Base-by-base conservation (phyloP, 2,113 vertebrate genomes). In the Corydoras maculifer region DNA sequence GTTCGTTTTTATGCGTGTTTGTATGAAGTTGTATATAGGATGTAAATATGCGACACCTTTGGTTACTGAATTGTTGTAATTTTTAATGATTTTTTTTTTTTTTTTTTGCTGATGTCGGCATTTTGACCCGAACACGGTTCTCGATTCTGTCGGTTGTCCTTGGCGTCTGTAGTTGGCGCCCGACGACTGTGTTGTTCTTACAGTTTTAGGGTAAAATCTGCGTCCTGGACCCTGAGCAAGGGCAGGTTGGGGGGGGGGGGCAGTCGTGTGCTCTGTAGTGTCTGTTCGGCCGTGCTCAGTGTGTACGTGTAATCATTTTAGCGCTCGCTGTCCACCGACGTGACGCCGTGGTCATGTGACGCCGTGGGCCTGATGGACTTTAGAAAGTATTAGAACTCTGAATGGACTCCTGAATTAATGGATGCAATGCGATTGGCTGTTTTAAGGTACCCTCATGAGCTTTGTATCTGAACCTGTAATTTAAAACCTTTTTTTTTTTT, bases 401-500 rank as follows among this genome's bases (percentile, higher is more conserved):
- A 89, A 83, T 62, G 73, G 66, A 74, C 68, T 77, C 84, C 87
- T 88, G 86, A 86, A 87, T 83, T 81, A 49, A 89, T 87, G 86
- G 87, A 90, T 90, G 89, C 88, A 90, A 90, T 90, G 88, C 88
- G 89, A 93, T 91, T 91, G 92, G 87, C 86, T 51, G 50, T 70
- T 74, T 77, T 85, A 93, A 94, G 93, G 93, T 97, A 96, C 93
- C 93, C 91, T 86, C 86, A 89, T 89, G 87, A 88, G 92, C 91
- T 89, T 93, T 87, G 70, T 83, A 84, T 85, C 83, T 84, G 83
- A 88, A 81, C 76, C 74, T 88, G 86, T 89, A 88, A 90, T 89
- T 88, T 87, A 90, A 90, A 86, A 84, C 73, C 89, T 85, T 89
- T 95, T 25, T 25, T 25, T 25, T 25, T 25, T 25, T 93, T 93